Evolutionary conservation across 2,888 invertebrate genomes (phyloP).

Genomic region (Drepanosiphum platanoidis): DNA sequence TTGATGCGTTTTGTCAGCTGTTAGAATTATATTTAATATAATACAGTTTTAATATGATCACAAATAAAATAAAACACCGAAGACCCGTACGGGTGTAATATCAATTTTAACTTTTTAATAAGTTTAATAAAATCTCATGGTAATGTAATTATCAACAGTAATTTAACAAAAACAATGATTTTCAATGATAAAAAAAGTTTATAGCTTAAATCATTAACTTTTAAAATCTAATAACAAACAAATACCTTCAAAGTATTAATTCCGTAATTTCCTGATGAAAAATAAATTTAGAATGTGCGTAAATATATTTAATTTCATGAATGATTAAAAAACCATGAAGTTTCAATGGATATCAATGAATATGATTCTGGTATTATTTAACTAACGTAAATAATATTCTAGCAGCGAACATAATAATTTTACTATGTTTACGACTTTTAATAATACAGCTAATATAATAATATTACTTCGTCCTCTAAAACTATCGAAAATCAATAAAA

Average conservation of each 20-base stretch:
- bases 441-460: too few relatives aligned
- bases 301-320: background rate
- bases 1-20: too few relatives aligned
- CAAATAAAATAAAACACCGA: background rate
- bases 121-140: background rate
- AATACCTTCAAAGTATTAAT: background rate
- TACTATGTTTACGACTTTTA: too few relatives aligned
- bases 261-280: background rate
- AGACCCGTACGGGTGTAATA: background rate
- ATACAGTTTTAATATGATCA: background rate
- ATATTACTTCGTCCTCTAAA: too few relatives aligned
- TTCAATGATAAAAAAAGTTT: too few relatives aligned
- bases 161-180: background rate
- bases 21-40: too few relatives aligned
- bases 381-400: too few relatives aligned
- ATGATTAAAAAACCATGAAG: too few relatives aligned
- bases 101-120: background rate
- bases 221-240: fast-evolving
- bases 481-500: too few relatives aligned
- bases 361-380: background rate
- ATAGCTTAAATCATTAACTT: background rate
- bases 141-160: background rate
- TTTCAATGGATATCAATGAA: background rate
- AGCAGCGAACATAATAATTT: too few relatives aligned
- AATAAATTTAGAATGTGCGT: too few relatives aligned